Percentiles rank a stretch among this genome's conserved stretches.
These are phyloP conservation scores for Phenganax subtilis DNA, from an alignment of 92 coral and sea anemone species.

Conservation along the genomic window DNA sequence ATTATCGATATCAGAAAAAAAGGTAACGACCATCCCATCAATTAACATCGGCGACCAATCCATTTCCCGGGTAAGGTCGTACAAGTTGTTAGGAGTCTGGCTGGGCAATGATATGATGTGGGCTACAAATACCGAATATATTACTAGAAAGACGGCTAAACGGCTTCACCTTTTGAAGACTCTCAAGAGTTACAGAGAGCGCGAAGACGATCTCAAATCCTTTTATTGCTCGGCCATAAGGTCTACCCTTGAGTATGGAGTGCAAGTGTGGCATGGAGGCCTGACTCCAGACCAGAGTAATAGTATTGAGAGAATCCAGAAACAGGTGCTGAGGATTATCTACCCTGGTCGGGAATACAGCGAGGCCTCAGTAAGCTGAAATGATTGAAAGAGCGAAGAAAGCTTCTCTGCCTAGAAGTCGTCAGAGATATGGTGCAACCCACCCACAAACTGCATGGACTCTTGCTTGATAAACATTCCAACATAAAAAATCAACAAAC, in stretches of 20 bases:
- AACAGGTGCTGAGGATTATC: constrained; percentile 12
- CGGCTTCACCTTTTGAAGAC: constrained; percentile 13
- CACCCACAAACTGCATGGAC: too few relatives aligned
- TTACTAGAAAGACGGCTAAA: constrained; percentile 8
- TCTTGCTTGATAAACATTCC: too few relatives aligned
- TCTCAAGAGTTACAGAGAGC: neutral
- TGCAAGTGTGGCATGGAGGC: constrained; percentile 25
- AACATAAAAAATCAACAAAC: too few relatives aligned
- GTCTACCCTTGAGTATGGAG: constrained; percentile 20
- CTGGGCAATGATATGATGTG: constrained; percentile 19
- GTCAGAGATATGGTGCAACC: too few relatives aligned
- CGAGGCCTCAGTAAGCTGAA: neutral
- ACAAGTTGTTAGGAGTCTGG: constrained; percentile 11
- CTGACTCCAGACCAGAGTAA: constrained; percentile 18
- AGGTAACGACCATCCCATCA: neutral
- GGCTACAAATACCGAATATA: constrained; percentile 13
- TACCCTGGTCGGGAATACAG: constrained; percentile 3
- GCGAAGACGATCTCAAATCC: neutral
- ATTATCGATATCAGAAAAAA: neutral
- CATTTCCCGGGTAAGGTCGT: neutral
- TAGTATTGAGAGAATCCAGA: constrained; percentile 20
- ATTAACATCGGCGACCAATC: constrained; percentile 2
- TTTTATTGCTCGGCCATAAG: neutral
- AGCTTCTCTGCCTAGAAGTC: too few relatives aligned
- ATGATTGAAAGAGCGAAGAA: too few relatives aligned